phyloP scores from a whole-genome alignment of 2,797 vertebrate species.

The Notamacropus eugenii region DNA sequence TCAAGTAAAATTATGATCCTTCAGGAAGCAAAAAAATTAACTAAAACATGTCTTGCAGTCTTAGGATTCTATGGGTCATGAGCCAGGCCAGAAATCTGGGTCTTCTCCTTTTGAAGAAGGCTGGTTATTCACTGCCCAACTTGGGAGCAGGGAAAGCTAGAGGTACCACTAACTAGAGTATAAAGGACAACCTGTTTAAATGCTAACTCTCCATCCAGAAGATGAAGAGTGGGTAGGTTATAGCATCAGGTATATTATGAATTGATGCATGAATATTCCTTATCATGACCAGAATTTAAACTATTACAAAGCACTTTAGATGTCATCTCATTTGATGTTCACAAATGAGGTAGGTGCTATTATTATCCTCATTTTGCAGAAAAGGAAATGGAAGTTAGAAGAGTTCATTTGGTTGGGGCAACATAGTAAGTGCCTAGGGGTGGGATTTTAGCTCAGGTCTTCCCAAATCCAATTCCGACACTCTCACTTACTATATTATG shows the following conservation, averaged over 20 bases:
- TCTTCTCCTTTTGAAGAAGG: not conserved
- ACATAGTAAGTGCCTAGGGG: not conserved
- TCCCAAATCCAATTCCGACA: not conserved
- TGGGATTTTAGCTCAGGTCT: not conserved
- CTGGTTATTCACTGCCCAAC: not conserved
- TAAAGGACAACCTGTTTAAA: not conserved
- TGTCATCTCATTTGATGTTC: not conserved
- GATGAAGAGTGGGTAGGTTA: not conserved
- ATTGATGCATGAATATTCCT: not conserved
- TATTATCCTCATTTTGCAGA: not conserved
- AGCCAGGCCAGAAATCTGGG: not conserved
- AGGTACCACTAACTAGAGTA: not conserved
- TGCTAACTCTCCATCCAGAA: not conserved
- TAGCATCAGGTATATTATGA: not conserved
- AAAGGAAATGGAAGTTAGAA: not conserved
- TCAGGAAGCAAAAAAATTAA: not conserved
- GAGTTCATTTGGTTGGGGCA: not conserved
- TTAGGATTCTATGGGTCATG: not conserved
- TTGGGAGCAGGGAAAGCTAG: not conserved
- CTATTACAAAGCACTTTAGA: not conserved
- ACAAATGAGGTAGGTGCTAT: not conserved
- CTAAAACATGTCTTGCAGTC: constrained; percentile 8
- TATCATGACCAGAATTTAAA: not conserved
- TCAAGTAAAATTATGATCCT: constrained; percentile 12
- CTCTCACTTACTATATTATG: not conserved